A percentile compares a stretch with the other conserved stretches of the same genome.
Evolutionary conservation across 2,888 invertebrate species (phyloP).

Genomic region (Campopleginae sp.): DNA sequence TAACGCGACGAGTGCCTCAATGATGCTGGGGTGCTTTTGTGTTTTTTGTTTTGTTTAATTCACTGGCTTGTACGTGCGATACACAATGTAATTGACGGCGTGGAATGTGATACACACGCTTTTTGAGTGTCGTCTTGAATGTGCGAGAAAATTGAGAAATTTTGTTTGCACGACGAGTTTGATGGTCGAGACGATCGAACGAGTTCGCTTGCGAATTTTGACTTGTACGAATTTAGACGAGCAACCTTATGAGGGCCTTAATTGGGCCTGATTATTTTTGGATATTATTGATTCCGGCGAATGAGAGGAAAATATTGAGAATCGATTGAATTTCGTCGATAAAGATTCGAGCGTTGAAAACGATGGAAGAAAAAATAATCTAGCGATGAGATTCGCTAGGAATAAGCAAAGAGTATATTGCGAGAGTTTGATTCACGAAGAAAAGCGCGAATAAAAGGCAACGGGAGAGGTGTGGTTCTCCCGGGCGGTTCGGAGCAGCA

Average conservation of each 20-base stretch:
- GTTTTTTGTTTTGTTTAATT: conserved; percentile 7
- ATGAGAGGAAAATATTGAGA: background rate
- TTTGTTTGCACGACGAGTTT: background rate
- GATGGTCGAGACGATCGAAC: background rate
- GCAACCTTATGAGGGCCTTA: background rate
- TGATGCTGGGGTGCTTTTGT: conserved; percentile 28
- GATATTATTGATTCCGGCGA: background rate
- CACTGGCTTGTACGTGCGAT: conserved; percentile 20
- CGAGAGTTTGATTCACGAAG: conserved; percentile 30
- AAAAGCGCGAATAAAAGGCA: conserved; percentile 80
- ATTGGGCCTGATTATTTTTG: background rate
- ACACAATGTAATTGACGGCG: conserved; percentile 9
- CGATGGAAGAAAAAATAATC: background rate
- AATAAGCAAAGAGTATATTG: conserved; percentile 27
- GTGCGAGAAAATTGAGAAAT: background rate
- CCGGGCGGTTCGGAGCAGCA: conserved; percentile 76
- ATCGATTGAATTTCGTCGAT: background rate
- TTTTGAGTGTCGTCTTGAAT: background rate
- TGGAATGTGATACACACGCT: conserved; percentile 5
- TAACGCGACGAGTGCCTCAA: conserved; percentile 40
- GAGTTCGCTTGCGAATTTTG: background rate
- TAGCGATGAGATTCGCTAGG: background rate
- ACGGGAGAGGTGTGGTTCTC: conserved; percentile 82
- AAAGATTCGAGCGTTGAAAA: background rate
- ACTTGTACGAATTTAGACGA: background rate